A percentile compares a stretch with the other conserved stretches of the same genome.
These are phyloP conservation scores for Adela reaumurella DNA, from an alignment of 2,888 invertebrate genomes.

Conservation along the genomic window DNA sequence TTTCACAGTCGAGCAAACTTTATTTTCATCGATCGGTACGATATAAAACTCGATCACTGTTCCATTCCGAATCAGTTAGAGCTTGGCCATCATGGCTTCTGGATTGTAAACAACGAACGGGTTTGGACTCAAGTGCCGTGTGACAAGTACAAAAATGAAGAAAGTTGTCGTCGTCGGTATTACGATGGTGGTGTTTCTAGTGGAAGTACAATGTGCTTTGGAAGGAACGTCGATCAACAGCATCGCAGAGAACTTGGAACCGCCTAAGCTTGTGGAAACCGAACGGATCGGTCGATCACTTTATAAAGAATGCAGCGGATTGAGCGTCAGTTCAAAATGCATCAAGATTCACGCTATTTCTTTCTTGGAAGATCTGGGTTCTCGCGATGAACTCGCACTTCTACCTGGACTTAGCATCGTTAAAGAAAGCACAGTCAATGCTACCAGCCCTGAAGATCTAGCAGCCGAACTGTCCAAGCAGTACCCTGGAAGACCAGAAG, in stretches of 20 bases:
- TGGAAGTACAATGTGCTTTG: conserved; percentile 23
- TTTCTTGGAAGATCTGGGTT: conserved; percentile 70
- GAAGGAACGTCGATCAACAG: conserved; percentile 27
- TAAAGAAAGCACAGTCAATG: conserved; percentile 50
- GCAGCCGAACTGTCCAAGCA: conserved; percentile 68
- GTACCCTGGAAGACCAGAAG: conserved; percentile 74
- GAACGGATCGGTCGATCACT: conserved; percentile 33
- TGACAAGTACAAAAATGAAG: conserved; percentile 31
- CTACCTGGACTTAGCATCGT: conserved; percentile 75
- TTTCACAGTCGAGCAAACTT: background rate
- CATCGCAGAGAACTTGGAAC: conserved; percentile 16
- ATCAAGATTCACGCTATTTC: conserved; percentile 75
- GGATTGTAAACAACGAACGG: background rate
- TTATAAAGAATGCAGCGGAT: conserved; percentile 36
- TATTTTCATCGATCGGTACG: background rate
- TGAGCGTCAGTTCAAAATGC: conserved; percentile 63
- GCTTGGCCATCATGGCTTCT: background rate
- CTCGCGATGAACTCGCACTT: conserved; percentile 65
- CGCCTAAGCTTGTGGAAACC: conserved; percentile 13
- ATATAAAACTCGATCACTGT: background rate
- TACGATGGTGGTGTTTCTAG: conserved; percentile 24
- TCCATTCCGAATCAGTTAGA: background rate
- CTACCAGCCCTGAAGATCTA: conserved; percentile 59
- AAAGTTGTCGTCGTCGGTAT: conserved; percentile 17
- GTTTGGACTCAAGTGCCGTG: no score